Base-by-base conservation (phyloP, 2,888 invertebrate species). In the Myopa tessellatipennis region DNA sequence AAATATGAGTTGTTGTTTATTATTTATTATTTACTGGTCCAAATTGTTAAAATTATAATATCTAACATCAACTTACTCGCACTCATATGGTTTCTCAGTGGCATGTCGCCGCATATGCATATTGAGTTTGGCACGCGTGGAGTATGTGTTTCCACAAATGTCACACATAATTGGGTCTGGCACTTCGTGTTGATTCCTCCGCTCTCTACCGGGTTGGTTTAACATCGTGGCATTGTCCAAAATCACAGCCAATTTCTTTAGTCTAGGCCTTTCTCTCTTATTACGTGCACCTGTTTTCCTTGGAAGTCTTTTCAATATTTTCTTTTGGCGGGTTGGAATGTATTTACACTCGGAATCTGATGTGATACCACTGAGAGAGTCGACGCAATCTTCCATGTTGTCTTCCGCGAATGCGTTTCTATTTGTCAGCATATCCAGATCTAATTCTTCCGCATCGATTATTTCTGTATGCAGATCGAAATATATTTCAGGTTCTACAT, bases 31-130 rank as follows among this genome's bases (percentile, higher is more conserved):
- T 45, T 45, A 45, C 0, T 45, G 45, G 10, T 8, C 45, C 45
- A 45, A 26, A 26, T 45, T 45, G 6, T 45, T 45, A 1, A 45
- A 10, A 10, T 45, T 26, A 18, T 52, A 10, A 3, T 14, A 74
- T 58, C 34, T 55, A 34, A 6, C 55, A 4, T 8, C 1, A 8
- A 83, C 86, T 78, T 83, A 88, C 88, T 88, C 87, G 87, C 88
- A 89, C 74, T 85, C 85, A 68, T 87, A 89, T 1, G 89, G 89
- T 79, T 89, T 89, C 61, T 88, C 88, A 8, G 86, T 84, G 77
- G 87, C 80, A 81, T 89, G 90, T 40, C 89, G 84, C 55, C 89
- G 84, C 89, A 90, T 90, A 69, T 89, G 89, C 80, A 88, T 86
- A 78, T 88, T 88, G 12, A 89, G 83, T 1, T 86, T 84, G 76